phyloP scores from a whole-genome alignment of 2,797 vertebrate species.

The Selene dorsalis region DNA sequence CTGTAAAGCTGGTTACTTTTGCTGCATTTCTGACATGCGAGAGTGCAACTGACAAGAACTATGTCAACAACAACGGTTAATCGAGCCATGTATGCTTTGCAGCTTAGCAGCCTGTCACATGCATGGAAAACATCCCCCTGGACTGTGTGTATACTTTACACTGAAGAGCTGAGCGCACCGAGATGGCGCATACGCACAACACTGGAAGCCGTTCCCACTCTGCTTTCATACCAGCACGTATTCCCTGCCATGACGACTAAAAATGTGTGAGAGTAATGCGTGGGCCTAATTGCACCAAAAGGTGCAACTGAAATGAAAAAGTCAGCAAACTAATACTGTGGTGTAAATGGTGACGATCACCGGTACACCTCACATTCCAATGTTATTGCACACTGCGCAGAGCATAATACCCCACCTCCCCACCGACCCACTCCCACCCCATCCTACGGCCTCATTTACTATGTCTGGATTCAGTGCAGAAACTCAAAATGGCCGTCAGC shows the following conservation, averaged over 20 bases:
- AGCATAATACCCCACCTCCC: conserved; percentile 60
- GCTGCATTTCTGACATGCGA: conserved; percentile 37
- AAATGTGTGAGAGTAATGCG: conserved; percentile 10
- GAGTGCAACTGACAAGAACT: conserved; percentile 37
- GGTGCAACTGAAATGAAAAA: neutral
- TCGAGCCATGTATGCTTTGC: conserved; percentile 34
- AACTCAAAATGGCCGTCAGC: conserved; percentile 81
- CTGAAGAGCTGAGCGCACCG: conserved; percentile 38
- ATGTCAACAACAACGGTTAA: conserved; percentile 25
- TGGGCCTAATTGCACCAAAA: conserved; percentile 10
- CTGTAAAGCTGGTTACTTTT: conserved; percentile 41
- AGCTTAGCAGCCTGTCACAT: conserved; percentile 26
- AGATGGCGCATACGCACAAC: conserved; percentile 22
- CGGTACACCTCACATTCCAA: conserved; percentile 70
- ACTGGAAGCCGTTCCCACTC: conserved; percentile 24
- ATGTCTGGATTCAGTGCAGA: conserved; percentile 68
- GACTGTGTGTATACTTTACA: conserved; percentile 28
- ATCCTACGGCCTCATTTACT: conserved; percentile 66
- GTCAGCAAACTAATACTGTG: conserved; percentile 4
- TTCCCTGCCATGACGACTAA: conserved; percentile 23
- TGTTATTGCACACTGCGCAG: conserved; percentile 73
- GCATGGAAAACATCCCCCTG: conserved; percentile 14
- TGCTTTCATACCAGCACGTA: conserved; percentile 33
- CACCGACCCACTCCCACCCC: conserved; percentile 36
- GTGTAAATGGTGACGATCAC: conserved; percentile 36